A percentile compares a stretch with the other conserved stretches of the same genome.
Conservation (phyloP, 2,888 invertebrate species). For the Loripinus fragilis region DNA sequence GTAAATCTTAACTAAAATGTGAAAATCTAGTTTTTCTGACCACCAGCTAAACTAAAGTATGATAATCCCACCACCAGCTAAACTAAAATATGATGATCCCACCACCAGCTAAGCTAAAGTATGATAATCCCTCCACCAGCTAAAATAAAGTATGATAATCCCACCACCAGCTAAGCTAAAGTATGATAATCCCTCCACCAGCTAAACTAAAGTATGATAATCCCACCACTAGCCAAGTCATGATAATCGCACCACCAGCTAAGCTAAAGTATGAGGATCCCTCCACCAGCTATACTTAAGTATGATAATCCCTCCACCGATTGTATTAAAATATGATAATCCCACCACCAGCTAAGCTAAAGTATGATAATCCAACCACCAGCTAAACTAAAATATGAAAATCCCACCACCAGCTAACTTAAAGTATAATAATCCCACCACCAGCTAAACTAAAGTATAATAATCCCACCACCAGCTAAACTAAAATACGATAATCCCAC, state of each 20-base stretch:
- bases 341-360: not conserved
- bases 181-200: not conserved
- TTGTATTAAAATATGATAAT: not conserved
- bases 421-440: not conserved
- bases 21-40: too few species aligned
- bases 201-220: constrained; percentile 2
- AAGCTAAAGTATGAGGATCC: not conserved
- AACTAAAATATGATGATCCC: not conserved
- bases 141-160: not conserved
- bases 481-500: not conserved
- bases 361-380: constrained; percentile 3
- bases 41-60: not conserved
- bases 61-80: constrained; percentile 3
- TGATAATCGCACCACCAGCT: not conserved
- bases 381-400: constrained; percentile 2
- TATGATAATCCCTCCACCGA: not conserved
- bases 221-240: not conserved
- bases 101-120: not conserved
- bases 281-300: not conserved
- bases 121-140: not conserved
- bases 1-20: too few species aligned
- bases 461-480: constrained; percentile 2
- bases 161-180: not conserved
- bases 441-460: not conserved
- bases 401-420: not conserved